Conservation (phyloP, 2,797 vertebrate genomes). For the Parambassis ranga region DNA sequence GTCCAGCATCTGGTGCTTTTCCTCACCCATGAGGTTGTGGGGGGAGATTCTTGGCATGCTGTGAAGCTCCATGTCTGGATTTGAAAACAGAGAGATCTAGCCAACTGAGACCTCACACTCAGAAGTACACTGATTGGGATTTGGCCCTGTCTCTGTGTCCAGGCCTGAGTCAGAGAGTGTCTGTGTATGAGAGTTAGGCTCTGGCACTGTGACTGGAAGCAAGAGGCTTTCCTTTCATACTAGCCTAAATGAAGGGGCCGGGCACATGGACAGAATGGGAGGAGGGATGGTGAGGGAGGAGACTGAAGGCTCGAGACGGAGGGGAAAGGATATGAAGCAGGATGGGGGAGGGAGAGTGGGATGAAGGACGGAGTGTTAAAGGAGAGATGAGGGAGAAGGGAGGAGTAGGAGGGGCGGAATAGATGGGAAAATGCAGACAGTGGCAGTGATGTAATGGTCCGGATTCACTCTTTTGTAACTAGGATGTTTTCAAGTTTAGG, state of each 20-base stretch:
- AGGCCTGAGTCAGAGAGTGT: conserved; percentile 18
- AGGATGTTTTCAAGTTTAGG: background rate
- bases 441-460: conserved; percentile 62
- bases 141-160: conserved; percentile 14
- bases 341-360: background rate
- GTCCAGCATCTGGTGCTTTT: conserved; percentile 90
- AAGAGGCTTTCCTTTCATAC: conserved; percentile 72
- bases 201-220: conserved; percentile 55
- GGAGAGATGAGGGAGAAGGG: conserved; percentile 9
- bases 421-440: conserved; percentile 41
- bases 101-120: conserved; percentile 4
- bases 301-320: conserved; percentile 24
- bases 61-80: conserved; percentile 70
- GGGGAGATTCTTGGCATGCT: conserved; percentile 14
- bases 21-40: conserved; percentile 71
- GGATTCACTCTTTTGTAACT: conserved; percentile 72
- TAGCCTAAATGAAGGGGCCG: conserved; percentile 69
- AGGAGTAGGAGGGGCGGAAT: conserved; percentile 10
- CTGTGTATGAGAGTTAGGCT: conserved; percentile 34
- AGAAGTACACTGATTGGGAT: conserved; percentile 14
- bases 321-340: background rate
- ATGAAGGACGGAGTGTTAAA: background rate
- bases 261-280: conserved; percentile 38
- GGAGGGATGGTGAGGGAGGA: conserved; percentile 43
- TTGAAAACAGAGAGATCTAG: background rate